Percentiles rank a stretch among this genome's conserved stretches.
Evolutionary conservation across 2,113 vertebrate species (phyloP).

Genomic region (Zosterops borbonicus): DNA sequence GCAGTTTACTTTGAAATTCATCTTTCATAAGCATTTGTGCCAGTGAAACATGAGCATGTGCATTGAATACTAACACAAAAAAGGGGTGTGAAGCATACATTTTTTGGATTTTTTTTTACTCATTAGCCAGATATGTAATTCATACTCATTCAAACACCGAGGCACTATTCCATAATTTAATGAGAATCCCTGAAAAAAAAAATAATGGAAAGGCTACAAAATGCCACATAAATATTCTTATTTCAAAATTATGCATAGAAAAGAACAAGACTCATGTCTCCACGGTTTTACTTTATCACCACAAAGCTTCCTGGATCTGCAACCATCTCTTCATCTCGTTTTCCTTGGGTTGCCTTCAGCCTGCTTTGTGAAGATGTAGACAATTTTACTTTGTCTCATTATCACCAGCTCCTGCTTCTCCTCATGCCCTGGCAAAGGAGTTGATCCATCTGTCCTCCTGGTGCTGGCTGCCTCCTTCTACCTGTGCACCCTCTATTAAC

Average conservation of each 20-base stretch:
- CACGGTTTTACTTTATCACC: background rate
- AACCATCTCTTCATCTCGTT: background rate
- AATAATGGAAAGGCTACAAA: background rate
- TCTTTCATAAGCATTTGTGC: conserved; percentile 27
- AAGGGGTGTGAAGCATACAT: background rate
- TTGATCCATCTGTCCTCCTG: background rate
- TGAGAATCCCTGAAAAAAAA: background rate
- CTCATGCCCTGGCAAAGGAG: background rate
- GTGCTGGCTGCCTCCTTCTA: background rate
- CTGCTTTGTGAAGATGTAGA: background rate
- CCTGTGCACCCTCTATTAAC: background rate
- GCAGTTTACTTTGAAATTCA: conserved; percentile 26
- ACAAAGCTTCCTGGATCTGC: background rate
- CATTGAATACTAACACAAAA: background rate
- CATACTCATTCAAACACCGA: background rate
- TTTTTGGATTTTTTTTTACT: background rate
- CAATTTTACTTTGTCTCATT: background rate
- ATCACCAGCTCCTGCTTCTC: background rate
- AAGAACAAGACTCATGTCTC: background rate
- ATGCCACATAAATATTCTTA: background rate
- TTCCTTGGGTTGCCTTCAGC: background rate
- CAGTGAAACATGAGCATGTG: background rate
- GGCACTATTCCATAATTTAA: background rate
- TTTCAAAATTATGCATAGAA: background rate
- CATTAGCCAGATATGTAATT: background rate